These are phyloP conservation scores for Ferrisia virgata DNA, from an alignment of 2,888 invertebrate species.

Conservation along the genomic window DNA sequence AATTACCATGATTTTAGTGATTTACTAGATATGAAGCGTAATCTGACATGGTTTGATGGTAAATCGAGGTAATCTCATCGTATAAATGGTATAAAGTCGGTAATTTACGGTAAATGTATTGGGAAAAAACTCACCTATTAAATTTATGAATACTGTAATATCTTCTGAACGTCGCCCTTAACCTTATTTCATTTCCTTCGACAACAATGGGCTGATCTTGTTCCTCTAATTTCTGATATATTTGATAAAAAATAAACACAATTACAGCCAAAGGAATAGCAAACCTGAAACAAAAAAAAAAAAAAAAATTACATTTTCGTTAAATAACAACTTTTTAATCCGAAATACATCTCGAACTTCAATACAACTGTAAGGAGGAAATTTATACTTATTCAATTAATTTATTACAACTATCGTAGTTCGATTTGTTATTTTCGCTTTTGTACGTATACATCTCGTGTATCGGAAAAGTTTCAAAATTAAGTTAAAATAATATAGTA, in stretches of 20 bases:
- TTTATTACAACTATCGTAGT: too few species aligned
- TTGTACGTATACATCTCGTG: background rate
- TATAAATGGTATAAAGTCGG: too few species aligned
- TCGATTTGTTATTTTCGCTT: too few species aligned
- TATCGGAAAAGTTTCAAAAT: background rate
- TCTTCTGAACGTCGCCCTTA: constrained; percentile 26
- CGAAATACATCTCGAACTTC: background rate
- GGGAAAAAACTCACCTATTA: background rate
- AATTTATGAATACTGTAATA: constrained; percentile 35
- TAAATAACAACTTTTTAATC: background rate
- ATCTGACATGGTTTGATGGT: too few species aligned
- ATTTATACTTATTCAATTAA: too few species aligned
- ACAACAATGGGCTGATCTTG: constrained; percentile 29
- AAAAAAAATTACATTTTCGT: too few species aligned
- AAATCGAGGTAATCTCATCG: too few species aligned
- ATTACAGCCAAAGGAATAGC: constrained; percentile 35
- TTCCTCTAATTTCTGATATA: constrained; percentile 30
- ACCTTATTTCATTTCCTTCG: constrained; percentile 28
- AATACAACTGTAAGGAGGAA: too few species aligned
- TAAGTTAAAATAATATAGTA: background rate
- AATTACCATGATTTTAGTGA: too few species aligned
- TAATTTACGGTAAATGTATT: too few species aligned
- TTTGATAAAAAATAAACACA: constrained; percentile 32
- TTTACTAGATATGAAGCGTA: too few species aligned
- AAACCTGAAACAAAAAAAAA: constrained; percentile 24